Percentiles rank a stretch among this genome's conserved stretches.
Conservation (phyloP, 2,797 vertebrate genomes). For the Manis pentadactyla region DNA sequence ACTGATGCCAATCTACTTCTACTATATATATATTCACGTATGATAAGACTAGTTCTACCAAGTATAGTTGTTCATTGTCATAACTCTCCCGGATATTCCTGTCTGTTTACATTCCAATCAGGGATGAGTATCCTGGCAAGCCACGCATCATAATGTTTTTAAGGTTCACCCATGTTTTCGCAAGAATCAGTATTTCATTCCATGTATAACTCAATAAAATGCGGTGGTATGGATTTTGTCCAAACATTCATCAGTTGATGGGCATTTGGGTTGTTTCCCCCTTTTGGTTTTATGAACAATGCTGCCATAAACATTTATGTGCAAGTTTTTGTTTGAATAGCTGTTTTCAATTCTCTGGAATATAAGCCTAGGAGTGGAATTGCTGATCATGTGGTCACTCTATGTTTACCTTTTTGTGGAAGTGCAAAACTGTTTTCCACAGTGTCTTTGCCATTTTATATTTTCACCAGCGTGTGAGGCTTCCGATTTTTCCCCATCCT, state of each 20-base stretch:
- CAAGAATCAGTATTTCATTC: background rate
- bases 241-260: background rate
- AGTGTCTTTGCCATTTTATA: background rate
- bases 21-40: too few species aligned
- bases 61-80: too few species aligned
- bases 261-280: background rate
- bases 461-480: background rate
- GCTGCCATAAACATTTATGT: background rate
- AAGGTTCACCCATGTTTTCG: background rate
- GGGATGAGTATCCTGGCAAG: background rate
- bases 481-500: background rate
- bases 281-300: background rate
- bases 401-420: background rate
- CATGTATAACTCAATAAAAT: background rate
- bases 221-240: background rate
- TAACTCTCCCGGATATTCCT: too few species aligned
- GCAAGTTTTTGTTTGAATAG: slow-evolving; percentile 8
- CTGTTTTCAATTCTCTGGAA: background rate
- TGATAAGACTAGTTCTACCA: too few species aligned
- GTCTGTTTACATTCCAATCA: background rate
- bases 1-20: background rate
- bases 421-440: background rate
- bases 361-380: background rate
- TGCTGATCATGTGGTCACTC: background rate
- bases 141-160: background rate